Evolutionary conservation across 2,113 vertebrate genomes (phyloP).

Genomic region (Potamarius usumacintae): DNA sequence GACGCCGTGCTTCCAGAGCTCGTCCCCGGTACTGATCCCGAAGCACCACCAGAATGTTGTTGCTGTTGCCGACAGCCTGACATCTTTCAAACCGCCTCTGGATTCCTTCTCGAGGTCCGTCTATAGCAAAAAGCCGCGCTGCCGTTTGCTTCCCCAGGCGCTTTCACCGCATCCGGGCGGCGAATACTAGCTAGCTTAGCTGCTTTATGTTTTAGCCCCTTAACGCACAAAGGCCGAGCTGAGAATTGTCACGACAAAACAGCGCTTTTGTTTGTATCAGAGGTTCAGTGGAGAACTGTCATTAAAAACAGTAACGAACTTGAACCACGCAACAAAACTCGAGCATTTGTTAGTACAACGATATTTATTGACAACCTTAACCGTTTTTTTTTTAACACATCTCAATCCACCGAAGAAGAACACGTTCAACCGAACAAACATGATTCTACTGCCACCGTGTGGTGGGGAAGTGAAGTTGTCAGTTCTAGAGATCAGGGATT

Average conservation of each 20-base stretch:
- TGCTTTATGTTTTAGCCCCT: conserved; percentile 3
- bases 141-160: conserved; percentile 41
- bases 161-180: conserved; percentile 67
- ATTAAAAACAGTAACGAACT: neutral
- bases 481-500: too few relatives aligned
- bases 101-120: conserved; percentile 56
- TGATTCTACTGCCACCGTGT: neutral
- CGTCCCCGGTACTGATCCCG: conserved; percentile 73
- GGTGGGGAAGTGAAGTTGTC: conserved; percentile 17
- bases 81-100: conserved; percentile 69
- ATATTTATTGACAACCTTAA: conserved; percentile 46
- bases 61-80: conserved; percentile 70
- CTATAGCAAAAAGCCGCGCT: conserved; percentile 45
- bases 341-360: neutral
- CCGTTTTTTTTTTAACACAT: conserved; percentile 17
- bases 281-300: neutral
- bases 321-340: neutral
- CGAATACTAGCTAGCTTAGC: conserved; percentile 47
- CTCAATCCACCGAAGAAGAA: conserved; percentile 40
- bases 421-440: neutral
- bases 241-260: neutral
- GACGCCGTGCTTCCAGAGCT: conserved; percentile 67
- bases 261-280: neutral
- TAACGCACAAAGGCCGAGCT: conserved; percentile 14
- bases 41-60: conserved; percentile 65